These are phyloP conservation scores for Teleogryllus occipitalis DNA, from an alignment of 1,140 invertebrate species.

Conservation along the genomic window DNA sequence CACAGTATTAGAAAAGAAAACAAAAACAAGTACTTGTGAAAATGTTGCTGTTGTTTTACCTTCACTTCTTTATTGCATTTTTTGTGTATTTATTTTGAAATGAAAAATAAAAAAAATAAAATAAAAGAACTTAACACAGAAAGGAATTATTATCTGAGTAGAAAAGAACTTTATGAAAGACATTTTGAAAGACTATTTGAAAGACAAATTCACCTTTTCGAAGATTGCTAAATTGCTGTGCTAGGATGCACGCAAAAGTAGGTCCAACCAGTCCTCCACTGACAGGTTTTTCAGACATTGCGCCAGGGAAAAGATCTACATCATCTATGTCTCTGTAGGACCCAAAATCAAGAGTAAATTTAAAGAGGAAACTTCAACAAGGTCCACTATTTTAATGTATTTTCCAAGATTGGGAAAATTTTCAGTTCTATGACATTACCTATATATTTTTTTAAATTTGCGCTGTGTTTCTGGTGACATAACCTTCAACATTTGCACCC, in stretches of 20 bases:
- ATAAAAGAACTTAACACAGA: too few relatives aligned
- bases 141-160: too few relatives aligned
- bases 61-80: too few relatives aligned
- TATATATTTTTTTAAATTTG: conserved; percentile 56
- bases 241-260: conserved; percentile 93
- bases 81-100: too few relatives aligned
- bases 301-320: conserved; percentile 86
- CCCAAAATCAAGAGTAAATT: too few relatives aligned
- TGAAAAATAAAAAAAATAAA: too few relatives aligned
- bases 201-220: conserved; percentile 11
- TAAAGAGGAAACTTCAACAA: too few relatives aligned
- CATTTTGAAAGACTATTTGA: neutral
- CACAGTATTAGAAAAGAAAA: neutral
- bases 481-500: conserved; percentile 64
- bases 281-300: conserved; percentile 72
- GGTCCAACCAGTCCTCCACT: conserved; percentile 87
- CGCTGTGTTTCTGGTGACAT: conserved; percentile 55
- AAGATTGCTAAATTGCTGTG: conserved; percentile 42
- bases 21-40: neutral
- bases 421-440: neutral
- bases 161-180: too few relatives aligned
- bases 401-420: neutral
- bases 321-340: conserved; percentile 58
- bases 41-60: neutral
- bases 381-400: neutral